A percentile compares a stretch with the other conserved stretches of the same genome.
Conservation (phyloP, 1,140 invertebrate genomes). For the Microplitis demolitor region DNA sequence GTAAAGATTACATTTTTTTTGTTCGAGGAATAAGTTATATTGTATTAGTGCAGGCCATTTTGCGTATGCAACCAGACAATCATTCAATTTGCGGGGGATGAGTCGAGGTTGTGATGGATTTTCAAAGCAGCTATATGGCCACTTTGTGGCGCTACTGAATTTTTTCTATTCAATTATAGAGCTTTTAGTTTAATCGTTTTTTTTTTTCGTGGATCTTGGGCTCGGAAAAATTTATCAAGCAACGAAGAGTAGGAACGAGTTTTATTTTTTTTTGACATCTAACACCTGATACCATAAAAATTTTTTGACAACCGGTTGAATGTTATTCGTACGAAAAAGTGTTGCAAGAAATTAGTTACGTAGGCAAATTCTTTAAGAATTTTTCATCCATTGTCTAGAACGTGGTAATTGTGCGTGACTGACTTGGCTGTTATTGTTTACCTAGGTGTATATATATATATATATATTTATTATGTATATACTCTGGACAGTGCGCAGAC, state of each 20-base stretch:
- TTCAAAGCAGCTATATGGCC: constrained; percentile 18
- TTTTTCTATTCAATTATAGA: neutral
- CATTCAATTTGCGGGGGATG: constrained; percentile 11
- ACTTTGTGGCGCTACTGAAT: constrained; percentile 22
- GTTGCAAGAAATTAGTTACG: neutral
- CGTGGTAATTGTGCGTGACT: constrained; percentile 9
- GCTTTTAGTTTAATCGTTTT: constrained; percentile 26
- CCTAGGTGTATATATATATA: neutral
- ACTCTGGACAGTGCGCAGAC: neutral
- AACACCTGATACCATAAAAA: no score
- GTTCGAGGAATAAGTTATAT: constrained; percentile 8
- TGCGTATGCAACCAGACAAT: constrained; percentile 19
- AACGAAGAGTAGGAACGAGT: no score
- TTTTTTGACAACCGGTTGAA: no score
- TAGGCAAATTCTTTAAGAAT: constrained; percentile 2
- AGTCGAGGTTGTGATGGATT: neutral
- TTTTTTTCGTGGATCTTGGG: neutral
- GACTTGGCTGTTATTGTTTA: neutral
- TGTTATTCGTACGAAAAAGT: neutral
- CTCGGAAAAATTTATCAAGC: neutral
- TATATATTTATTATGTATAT: neutral
- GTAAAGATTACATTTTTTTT: neutral
- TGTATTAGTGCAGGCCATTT: constrained; percentile 12
- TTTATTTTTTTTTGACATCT: no score
- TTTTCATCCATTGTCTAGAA: constrained; percentile 20